Conservation (phyloP, 2,888 invertebrate genomes). For the Eupithecia tripunctaria region DNA sequence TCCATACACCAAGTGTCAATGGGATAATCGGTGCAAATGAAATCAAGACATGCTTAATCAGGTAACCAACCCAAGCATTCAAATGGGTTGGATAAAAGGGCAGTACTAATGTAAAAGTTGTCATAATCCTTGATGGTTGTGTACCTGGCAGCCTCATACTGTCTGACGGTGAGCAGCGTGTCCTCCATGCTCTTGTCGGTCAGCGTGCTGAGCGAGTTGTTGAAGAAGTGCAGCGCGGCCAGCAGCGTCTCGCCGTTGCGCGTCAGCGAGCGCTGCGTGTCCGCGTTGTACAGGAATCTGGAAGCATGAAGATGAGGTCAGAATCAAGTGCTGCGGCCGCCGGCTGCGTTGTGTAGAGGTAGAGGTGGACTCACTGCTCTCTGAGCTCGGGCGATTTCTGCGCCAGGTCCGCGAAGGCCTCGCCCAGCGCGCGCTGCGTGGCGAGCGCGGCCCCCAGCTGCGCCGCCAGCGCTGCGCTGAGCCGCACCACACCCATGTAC, state of each 20-base stretch:
- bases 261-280: constrained; percentile 94
- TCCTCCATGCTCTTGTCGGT: constrained; percentile 99
- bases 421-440: constrained; percentile 95
- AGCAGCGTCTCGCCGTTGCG: constrained; percentile 97
- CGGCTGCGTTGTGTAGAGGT: background rate
- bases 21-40: too few species aligned
- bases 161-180: constrained; percentile 87
- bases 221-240: constrained; percentile 97
- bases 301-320: background rate
- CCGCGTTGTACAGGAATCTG: constrained; percentile 95
- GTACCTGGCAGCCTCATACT: constrained; percentile 86
- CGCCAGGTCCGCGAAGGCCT: constrained; percentile 97
- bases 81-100: too few species aligned
- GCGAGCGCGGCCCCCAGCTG: constrained; percentile 88
- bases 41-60: too few species aligned
- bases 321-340: background rate
- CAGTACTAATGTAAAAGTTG: too few species aligned
- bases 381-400: constrained; percentile 98
- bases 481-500: constrained; percentile 93
- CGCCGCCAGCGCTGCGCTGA: constrained; percentile 93
- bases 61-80: too few species aligned
- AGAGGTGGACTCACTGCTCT: constrained; percentile 85
- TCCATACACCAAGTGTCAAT: too few species aligned
- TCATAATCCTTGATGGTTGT: too few species aligned
- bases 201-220: constrained; percentile 96